phyloP scores from a whole-genome alignment of 53 echinoderm and acorn worm genomes.

The Echinarachnius parma region DNA sequence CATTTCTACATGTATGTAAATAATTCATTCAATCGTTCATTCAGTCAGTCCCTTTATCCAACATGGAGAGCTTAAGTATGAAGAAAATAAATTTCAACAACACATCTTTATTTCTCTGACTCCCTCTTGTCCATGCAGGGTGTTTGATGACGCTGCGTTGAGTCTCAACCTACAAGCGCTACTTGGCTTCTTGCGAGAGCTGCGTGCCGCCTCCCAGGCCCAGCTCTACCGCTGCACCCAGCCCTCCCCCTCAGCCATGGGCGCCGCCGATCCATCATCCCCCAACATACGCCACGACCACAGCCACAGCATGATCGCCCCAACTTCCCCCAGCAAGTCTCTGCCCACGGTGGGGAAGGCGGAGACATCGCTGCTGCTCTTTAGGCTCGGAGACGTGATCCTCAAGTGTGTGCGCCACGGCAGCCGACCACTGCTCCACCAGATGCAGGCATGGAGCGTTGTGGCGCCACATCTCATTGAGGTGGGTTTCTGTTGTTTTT shows the following conservation, averaged over 20 bases:
- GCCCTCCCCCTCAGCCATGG: neutral
- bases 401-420: constrained; percentile 80
- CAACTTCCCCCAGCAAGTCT: constrained; percentile 97
- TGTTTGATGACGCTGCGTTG: constrained; percentile 95
- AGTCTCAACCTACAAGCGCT: constrained; percentile 89
- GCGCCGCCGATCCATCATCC: neutral
- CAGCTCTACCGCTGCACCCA: constrained; percentile 77
- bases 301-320: constrained; percentile 67
- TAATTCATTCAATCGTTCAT: too few relatives aligned
- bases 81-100: too few relatives aligned
- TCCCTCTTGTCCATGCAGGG: constrained; percentile 61
- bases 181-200: constrained; percentile 82
- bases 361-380: constrained; percentile 90
- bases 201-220: constrained; percentile 71
- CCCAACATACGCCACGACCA: neutral
- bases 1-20: too few relatives aligned
- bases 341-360: constrained; percentile 77
- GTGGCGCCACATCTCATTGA: constrained; percentile 94
- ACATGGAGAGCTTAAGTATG: too few relatives aligned
- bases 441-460: constrained; percentile 95
- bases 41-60: too few relatives aligned
- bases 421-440: constrained; percentile 84
- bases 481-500: constrained; percentile 37
- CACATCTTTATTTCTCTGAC: too few relatives aligned
- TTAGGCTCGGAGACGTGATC: constrained; percentile 92